Conservation (phyloP, 2,888 invertebrate species). For the Bellardia pandia region DNA sequence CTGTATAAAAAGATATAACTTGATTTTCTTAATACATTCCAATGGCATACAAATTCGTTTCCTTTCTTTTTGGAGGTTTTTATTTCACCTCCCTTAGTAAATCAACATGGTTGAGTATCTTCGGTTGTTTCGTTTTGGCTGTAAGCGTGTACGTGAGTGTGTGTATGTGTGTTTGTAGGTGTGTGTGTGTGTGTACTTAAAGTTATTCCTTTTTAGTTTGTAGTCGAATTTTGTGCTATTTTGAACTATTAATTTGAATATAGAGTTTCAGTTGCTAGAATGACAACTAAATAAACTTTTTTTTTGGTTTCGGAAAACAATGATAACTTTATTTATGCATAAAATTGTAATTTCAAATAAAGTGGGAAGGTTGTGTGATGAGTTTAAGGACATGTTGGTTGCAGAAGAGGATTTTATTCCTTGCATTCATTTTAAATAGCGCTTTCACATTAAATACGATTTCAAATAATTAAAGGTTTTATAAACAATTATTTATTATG, state of each 20-base stretch:
- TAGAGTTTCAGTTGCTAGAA: slow-evolving; percentile 58
- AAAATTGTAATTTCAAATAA: slow-evolving; percentile 1
- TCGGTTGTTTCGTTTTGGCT: background rate
- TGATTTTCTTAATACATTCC: slow-evolving; percentile 52
- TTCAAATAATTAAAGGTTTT: no score
- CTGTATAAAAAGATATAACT: slow-evolving; percentile 17
- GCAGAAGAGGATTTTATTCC: no score
- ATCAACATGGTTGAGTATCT: slow-evolving; percentile 26
- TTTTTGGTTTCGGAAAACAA: slow-evolving; percentile 28
- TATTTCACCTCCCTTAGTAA: slow-evolving; percentile 19
- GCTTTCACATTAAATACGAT: no score
- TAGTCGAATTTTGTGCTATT: slow-evolving; percentile 19
- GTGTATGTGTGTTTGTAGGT: background rate
- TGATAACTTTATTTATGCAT: slow-evolving; percentile 47
- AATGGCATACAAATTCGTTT: slow-evolving; percentile 21
- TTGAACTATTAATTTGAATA: slow-evolving; percentile 62
- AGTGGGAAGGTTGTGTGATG: background rate
- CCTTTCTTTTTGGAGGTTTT: background rate
- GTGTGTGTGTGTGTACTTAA: background rate
- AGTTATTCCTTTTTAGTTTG: slow-evolving; percentile 11
- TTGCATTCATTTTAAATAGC: no score
- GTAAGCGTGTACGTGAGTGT: background rate
- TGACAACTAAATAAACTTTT: slow-evolving; percentile 48
- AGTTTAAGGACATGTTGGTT: background rate
- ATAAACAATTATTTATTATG: no score